Base-by-base conservation (phyloP, 2,113 vertebrate species). In the Gobiocypris rarus region DNA sequence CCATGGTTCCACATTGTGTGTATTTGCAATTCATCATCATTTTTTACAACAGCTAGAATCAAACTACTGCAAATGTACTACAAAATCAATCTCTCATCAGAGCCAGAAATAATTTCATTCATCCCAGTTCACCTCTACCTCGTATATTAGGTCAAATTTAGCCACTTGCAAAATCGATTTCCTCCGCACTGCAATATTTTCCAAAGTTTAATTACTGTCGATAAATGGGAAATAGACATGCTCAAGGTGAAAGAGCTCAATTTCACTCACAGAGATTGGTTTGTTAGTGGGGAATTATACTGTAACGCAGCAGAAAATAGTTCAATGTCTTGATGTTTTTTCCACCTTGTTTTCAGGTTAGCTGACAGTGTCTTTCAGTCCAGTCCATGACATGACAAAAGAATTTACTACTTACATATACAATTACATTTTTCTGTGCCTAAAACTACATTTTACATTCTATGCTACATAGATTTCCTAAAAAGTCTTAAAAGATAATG, bases 81-180 rank as follows among this genome's bases (percentile, higher is more conserved):
- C 63, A 81, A 54, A 70, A 70, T 81, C 63, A 81, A 81, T 81
- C 63, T 70, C 48, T 70, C 65, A 81, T 81, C 65, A 81, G 48
- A 65, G 79, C 45, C 28, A 38, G 48, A 81, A 70, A 81, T 63
- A 22, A 65, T 70, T 56, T 50, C 15, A 81, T 52, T 65, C 43
- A 50, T 52, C 24, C 43, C 41, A 31, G 77, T 63, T 79, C 24
- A 2, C 15, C 58, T 48, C 24, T 48, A 9, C 52, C 17, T 38
- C 63, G 10, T 56, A 56, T 70, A 81, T 54, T 70, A 70, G 63
- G 11, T 56, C 28, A 70, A 54, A 81, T 54, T 69, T 38, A 70
- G 63, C 26, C 65, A 54, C 79, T 70, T 81, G 45, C 28, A 14
- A 56, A 69, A 81, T 81, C 65, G 48, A 81, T 81, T 70, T 81